Evolutionary conservation across 2,888 invertebrate genomes (phyloP).

Genomic region (Sisyra nigra): DNA sequence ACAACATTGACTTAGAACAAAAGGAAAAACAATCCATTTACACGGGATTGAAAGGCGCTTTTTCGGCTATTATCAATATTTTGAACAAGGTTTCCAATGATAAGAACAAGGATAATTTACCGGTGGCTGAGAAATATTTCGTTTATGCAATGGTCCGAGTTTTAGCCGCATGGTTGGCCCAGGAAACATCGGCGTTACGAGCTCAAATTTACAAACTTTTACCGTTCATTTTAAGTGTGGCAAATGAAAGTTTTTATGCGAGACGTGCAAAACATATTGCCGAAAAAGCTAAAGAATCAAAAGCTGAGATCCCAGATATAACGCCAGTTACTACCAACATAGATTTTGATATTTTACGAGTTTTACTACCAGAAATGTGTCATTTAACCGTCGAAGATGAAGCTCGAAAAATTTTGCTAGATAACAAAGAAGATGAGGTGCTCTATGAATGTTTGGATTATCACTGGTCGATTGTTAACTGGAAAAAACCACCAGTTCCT

Average conservation of each 20-base stretch:
- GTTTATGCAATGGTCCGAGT: slow-evolving; percentile 75
- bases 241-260: slow-evolving; percentile 70
- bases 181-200: slow-evolving; percentile 78
- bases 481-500: slow-evolving; percentile 66
- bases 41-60: slow-evolving; percentile 77
- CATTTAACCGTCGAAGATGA: slow-evolving; percentile 85
- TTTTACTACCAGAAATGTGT: slow-evolving; percentile 78
- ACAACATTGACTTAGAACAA: slow-evolving; percentile 69
- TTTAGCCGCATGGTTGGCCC: slow-evolving; percentile 76
- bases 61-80: slow-evolving; percentile 63
- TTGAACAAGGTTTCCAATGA: slow-evolving; percentile 57
- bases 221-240: slow-evolving; percentile 64
- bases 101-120: slow-evolving; percentile 51
- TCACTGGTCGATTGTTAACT: slow-evolving; percentile 77
- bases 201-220: slow-evolving; percentile 65
- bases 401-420: slow-evolving; percentile 61
- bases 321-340: slow-evolving; percentile 23
- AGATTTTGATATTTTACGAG: slow-evolving; percentile 53
- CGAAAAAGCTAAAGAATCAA: slow-evolving; percentile 35
- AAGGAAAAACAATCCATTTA: slow-evolving; percentile 85
- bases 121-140: slow-evolving; percentile 56
- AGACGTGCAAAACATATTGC: slow-evolving; percentile 46
- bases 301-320: slow-evolving; percentile 19
- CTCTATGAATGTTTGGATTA: slow-evolving; percentile 63
- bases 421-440: slow-evolving; percentile 63